These are phyloP conservation scores for Perizoma flavofasciatum DNA, from an alignment of 2,888 invertebrate genomes.

Conservation along the genomic window DNA sequence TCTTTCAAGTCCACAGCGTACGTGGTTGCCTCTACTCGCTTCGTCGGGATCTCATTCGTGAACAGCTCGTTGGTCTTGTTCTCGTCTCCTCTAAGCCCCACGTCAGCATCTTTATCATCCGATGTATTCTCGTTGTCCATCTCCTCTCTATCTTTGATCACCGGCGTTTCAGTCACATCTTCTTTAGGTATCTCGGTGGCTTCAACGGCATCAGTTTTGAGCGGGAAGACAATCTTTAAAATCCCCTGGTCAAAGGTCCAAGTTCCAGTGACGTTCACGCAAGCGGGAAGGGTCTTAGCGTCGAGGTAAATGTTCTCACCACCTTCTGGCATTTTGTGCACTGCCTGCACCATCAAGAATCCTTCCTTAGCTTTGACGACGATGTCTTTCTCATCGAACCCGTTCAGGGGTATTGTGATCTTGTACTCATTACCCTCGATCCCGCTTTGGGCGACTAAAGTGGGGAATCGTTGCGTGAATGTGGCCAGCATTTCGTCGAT, in stretches of 20 bases:
- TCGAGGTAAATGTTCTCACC: slow-evolving; percentile 54
- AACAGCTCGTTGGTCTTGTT: slow-evolving; percentile 43
- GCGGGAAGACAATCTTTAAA: slow-evolving; percentile 60
- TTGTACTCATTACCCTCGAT: slow-evolving; percentile 61
- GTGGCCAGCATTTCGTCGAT: slow-evolving; percentile 56
- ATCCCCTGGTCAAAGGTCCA: slow-evolving; percentile 60
- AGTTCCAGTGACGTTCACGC: slow-evolving; percentile 57
- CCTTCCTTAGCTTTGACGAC: slow-evolving; percentile 67
- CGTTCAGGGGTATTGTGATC: slow-evolving; percentile 55
- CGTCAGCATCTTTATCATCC: slow-evolving; percentile 49
- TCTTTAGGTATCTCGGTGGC: slow-evolving; percentile 31
- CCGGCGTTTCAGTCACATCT: slow-evolving; percentile 31
- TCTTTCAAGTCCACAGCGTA: slow-evolving; percentile 68
- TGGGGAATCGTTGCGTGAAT: slow-evolving; percentile 56
- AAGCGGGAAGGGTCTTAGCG: slow-evolving; percentile 55
- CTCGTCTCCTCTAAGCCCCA: slow-evolving; percentile 48
- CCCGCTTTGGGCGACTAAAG: slow-evolving; percentile 42
- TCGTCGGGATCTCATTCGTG: slow-evolving; percentile 54
- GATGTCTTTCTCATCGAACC: slow-evolving; percentile 66
- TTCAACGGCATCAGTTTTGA: slow-evolving; percentile 38
- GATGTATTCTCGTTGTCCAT: slow-evolving; percentile 42
- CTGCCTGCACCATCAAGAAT: slow-evolving; percentile 67
- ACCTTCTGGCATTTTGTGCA: slow-evolving; percentile 42
- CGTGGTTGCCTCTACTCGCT: slow-evolving; percentile 63
- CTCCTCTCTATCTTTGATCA: slow-evolving; percentile 55